Conservation (phyloP, 1,140 invertebrate genomes). For the Diorhabda sublineata region DNA sequence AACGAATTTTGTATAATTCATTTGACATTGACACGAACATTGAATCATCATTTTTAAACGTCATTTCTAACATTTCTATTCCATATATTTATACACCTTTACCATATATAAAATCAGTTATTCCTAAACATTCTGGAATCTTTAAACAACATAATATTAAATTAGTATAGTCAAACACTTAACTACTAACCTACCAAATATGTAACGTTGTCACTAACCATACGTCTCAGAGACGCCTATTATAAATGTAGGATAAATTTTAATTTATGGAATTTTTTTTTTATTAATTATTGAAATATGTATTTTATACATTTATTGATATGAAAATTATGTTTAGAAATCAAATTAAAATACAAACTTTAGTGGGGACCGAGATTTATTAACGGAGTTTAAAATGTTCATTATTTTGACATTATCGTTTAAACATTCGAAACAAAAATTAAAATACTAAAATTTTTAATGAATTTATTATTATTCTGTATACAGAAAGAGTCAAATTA, state of each 20-base stretch:
- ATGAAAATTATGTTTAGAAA: not conserved
- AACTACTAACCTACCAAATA: not conserved
- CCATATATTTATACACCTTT: too few species aligned
- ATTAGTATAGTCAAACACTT: not conserved
- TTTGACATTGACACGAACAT: too few species aligned
- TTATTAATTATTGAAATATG: not conserved
- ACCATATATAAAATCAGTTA: too few species aligned
- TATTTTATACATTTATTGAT: not conserved
- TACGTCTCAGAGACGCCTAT: not conserved
- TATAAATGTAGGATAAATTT: not conserved
- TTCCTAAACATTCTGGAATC: too few species aligned
- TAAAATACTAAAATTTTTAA: not conserved
- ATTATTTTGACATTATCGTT: not conserved
- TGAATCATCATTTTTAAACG: too few species aligned
- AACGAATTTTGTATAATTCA: too few species aligned
- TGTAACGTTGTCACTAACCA: not conserved
- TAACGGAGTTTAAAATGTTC: not conserved
- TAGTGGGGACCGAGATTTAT: too few species aligned
- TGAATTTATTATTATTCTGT: slow-evolving; percentile 1
- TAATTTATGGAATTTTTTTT: not conserved
- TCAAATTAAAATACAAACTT: not conserved
- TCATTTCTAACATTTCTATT: too few species aligned
- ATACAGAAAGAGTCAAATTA: not conserved
- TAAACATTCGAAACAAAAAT: not conserved
- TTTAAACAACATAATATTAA: too few species aligned